phyloP scores from a whole-genome alignment of 1,140 invertebrate species.

The Octopus bimaculoides region DNA sequence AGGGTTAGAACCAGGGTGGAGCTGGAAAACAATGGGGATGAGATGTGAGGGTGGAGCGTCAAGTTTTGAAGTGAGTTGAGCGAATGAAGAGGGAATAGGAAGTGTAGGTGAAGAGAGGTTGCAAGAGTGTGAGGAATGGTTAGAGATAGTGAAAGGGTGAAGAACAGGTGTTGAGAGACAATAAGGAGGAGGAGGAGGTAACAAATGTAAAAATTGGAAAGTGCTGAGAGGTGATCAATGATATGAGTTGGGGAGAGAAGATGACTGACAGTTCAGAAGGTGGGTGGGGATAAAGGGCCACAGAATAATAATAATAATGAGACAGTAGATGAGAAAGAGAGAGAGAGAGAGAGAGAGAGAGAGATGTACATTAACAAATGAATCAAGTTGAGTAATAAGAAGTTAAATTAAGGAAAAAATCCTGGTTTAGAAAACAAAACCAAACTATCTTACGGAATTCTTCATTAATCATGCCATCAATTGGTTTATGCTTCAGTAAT shows the following conservation, averaged over 20 bases:
- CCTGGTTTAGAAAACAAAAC: neutral
- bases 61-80: neutral
- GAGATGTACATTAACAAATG: neutral
- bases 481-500: slow-evolving; percentile 20
- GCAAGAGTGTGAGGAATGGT: neutral
- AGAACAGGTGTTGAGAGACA: neutral
- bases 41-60: too few species aligned
- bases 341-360: neutral
- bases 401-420: too few species aligned
- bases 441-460: slow-evolving; percentile 19
- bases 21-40: too few species aligned
- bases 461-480: slow-evolving; percentile 19
- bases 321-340: neutral
- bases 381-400: too few species aligned
- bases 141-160: neutral
- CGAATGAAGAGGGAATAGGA: neutral
- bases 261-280: neutral
- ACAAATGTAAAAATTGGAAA: neutral
- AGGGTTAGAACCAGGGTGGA: too few species aligned
- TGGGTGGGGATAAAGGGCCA: neutral
- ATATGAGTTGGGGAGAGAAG: neutral
- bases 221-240: too few species aligned
- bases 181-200: neutral
- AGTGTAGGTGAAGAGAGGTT: neutral
- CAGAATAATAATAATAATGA: neutral